A percentile compares a stretch with the other conserved stretches of the same genome.
Evolutionary conservation across 2,113 vertebrate genomes (phyloP).

Genomic region (Burhinus bistriatus): DNA sequence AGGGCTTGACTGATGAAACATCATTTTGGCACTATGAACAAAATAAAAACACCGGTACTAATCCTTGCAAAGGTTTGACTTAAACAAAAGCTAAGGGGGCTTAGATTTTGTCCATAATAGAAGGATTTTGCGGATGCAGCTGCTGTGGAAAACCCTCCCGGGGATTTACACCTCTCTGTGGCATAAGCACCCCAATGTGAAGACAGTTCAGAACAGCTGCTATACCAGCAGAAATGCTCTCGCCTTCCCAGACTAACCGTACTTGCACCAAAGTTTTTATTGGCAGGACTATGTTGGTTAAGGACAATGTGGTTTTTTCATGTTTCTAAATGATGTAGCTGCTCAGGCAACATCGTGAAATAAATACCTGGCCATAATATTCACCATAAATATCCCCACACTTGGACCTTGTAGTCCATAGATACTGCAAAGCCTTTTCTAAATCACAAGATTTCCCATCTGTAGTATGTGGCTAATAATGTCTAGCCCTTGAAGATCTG

Average conservation of each 20-base stretch:
- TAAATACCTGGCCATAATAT: background rate
- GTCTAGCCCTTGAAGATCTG: background rate
- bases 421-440: background rate
- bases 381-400: background rate
- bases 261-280: background rate
- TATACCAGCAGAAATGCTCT: background rate
- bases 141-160: background rate
- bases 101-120: background rate
- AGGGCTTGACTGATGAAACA: background rate
- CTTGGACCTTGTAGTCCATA: background rate
- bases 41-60: background rate
- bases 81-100: background rate
- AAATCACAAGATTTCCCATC: background rate
- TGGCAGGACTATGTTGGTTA: background rate
- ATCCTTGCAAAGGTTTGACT: background rate
- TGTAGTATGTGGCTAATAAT: background rate
- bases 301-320: background rate
- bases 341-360: background rate
- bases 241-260: background rate
- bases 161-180: background rate
- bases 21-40: background rate
- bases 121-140: slow-evolving; percentile 9
- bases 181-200: background rate
- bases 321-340: background rate
- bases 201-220: background rate